phyloP scores from a whole-genome alignment of 2,113 vertebrate genomes.

The Myiagra hebetior region DNA sequence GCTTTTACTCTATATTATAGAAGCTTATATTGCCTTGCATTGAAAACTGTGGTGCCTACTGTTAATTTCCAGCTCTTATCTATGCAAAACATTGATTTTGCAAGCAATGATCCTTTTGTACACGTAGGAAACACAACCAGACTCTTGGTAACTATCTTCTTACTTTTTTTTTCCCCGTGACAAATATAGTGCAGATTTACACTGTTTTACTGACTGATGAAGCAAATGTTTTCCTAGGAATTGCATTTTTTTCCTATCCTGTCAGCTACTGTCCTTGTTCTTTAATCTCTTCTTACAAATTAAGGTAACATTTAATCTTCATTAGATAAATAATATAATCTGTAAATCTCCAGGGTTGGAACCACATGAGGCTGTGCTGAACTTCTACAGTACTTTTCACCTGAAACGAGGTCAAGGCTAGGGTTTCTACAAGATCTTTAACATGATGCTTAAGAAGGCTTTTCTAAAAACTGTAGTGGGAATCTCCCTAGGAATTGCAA shows the following conservation, averaged over 20 bases:
- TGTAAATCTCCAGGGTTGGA: neutral
- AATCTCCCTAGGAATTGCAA: neutral
- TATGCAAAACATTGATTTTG: neutral
- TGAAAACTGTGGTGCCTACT: neutral
- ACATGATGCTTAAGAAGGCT: neutral
- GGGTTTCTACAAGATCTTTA: neutral
- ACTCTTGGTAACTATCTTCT: neutral
- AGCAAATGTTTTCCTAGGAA: neutral
- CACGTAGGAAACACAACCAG: neutral
- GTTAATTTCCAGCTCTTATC: neutral
- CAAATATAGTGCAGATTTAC: neutral
- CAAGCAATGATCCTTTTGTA: neutral
- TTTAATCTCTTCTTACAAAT: neutral
- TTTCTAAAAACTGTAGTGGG: neutral
- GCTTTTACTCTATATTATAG: neutral
- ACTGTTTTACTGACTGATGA: neutral
- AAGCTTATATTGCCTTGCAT: neutral
- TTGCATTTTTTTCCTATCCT: neutral
- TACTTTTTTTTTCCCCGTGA: rapidly evolving
- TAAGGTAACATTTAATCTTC: neutral
- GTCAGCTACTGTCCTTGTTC: neutral
- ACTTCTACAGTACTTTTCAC: neutral
- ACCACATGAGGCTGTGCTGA: neutral
- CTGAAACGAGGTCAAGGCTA: neutral
- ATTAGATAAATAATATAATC: neutral